Evolutionary conservation across 2,888 invertebrate species (phyloP), one percentile per base, ranked within the genome.

Genomic region (Tetropium fuscum): DNA sequence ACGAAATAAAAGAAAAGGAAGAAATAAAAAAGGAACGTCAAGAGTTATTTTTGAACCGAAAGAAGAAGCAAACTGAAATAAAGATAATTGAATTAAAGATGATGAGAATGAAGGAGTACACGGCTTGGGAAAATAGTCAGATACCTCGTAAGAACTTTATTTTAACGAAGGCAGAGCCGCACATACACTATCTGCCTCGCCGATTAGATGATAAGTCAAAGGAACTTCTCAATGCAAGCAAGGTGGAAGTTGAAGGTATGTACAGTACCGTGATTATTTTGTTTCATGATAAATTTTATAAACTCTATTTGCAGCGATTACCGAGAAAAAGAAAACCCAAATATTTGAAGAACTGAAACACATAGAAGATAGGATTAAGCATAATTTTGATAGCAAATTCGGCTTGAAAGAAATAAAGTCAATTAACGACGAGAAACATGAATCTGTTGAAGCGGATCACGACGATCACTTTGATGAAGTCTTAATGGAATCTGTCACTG

Each of bases 11-110:
- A 74, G 95, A 97, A 77, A 92, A 92, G 66, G 95, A 95, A 76
- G 90, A 93, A 78, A 85, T 95, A 51, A 90, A 90, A 72, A 87
- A 87, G 66, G 95, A 97, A 80, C 86, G 94, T 25, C 91, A 93
- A 76, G 91, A 92, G 61, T 82, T 98, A 63, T 95, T 97, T 81
- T 86, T 90, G 22, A 93, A 93, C 70, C 85, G 96, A 59, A 93
- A 94, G 77, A 88, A 91, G 68, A 94, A 96, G 78, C 93, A 97
- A 79, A 88, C 91, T 1, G 94, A 95, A 78, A 94, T 98, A 55
- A 89, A 91, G 74, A 89, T 92, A 51, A 84, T 98, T 30, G 97
- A 98, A 80, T 88, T 92, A 58, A 97, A 98, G 83, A 92, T 97
- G 88, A 88, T 88, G 30, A 86, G 95, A 4, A 91, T 95, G 65